phyloP scores from a whole-genome alignment of 1,140 invertebrate species.

The Gonatopus flavifemur region DNA sequence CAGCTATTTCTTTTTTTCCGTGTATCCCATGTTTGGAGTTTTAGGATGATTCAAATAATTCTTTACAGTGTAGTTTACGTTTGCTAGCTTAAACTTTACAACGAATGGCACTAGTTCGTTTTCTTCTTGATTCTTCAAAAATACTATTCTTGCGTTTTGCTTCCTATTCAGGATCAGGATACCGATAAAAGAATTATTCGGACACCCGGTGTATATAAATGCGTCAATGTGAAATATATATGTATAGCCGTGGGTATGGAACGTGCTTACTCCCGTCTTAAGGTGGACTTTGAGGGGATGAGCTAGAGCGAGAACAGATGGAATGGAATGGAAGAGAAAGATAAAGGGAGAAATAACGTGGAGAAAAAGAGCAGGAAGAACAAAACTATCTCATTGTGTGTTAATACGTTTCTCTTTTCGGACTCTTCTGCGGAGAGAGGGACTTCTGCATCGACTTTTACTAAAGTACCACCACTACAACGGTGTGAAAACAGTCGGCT shows the following conservation, averaged over 20 bases:
- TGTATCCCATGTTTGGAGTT: too few relatives aligned
- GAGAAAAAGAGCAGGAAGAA: slow-evolving; percentile 43
- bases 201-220: slow-evolving; percentile 49
- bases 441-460: slow-evolving; percentile 12
- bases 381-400: slow-evolving; percentile 62
- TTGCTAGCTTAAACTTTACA: too few relatives aligned
- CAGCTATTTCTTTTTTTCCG: too few relatives aligned
- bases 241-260: slow-evolving; percentile 43
- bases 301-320: slow-evolving; percentile 18
- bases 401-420: slow-evolving; percentile 46
- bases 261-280: slow-evolving; percentile 46
- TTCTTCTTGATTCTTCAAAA: too few relatives aligned
- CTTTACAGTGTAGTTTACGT: too few relatives aligned
- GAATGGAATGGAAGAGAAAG: slow-evolving; percentile 36
- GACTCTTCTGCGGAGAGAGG: slow-evolving; percentile 14
- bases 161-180: too few relatives aligned
- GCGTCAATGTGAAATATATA: too few relatives aligned
- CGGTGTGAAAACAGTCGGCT: background rate
- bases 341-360: slow-evolving; percentile 41
- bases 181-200: slow-evolving; percentile 24
- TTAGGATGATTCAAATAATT: too few relatives aligned
- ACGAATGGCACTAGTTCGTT: too few relatives aligned
- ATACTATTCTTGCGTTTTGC: too few relatives aligned
- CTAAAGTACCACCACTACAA: slow-evolving; percentile 11
- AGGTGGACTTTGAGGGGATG: slow-evolving; percentile 5